Evolutionary conservation across 2,113 vertebrate genomes (phyloP).

Genomic region (Catharus bicknelli): DNA sequence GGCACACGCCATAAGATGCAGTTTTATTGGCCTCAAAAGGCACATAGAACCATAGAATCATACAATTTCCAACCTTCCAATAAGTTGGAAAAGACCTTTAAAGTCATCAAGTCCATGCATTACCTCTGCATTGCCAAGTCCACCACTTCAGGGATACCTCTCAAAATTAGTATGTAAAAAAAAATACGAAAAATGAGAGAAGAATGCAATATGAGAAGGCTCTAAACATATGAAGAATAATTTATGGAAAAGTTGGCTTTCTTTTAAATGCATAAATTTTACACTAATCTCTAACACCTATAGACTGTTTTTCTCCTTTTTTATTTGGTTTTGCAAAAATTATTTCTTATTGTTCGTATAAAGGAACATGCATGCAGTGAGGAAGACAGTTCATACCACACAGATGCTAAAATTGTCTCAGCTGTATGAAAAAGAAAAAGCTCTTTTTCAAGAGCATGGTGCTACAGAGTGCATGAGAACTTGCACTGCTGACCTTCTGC

Average conservation of each 20-base stretch:
- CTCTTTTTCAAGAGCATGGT: constrained; percentile 7
- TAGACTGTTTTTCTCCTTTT: background rate
- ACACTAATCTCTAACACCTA: background rate
- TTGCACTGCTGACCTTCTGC: constrained; percentile 28
- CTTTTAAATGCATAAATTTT: background rate
- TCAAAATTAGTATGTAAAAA: background rate
- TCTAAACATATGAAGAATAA: background rate
- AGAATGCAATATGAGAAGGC: background rate
- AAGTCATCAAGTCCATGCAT: background rate
- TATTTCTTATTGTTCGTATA: background rate
- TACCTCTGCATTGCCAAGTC: background rate
- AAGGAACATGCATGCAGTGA: background rate
- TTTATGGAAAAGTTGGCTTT: background rate
- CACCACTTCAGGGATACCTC: background rate
- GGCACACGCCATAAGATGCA: background rate
- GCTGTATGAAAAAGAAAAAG: background rate
- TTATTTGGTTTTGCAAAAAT: background rate
- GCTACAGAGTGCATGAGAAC: constrained; percentile 24
- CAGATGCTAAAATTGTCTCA: background rate
- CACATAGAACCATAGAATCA: background rate
- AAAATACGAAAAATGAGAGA: background rate
- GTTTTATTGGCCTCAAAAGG: background rate
- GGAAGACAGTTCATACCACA: background rate
- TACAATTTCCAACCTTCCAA: background rate
- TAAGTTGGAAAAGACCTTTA: background rate